These are phyloP conservation scores for Collichthys lucidus DNA, from an alignment of 2,113 vertebrate genomes.

Conservation along the genomic window DNA sequence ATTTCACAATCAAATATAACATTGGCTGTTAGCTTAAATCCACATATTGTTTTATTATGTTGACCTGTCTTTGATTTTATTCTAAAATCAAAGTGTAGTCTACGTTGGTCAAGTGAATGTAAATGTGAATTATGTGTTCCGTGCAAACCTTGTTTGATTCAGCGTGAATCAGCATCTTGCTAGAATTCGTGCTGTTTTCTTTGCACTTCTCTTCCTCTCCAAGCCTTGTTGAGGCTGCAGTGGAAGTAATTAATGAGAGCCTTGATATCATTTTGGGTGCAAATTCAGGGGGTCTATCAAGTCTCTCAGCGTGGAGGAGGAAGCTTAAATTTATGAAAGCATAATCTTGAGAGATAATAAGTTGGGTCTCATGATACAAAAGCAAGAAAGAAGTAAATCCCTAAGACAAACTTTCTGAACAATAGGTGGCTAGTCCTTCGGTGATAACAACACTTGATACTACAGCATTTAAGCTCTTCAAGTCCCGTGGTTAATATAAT, in stretches of 20 bases:
- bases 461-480: not conserved
- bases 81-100: not conserved
- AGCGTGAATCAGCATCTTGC: slow-evolving; percentile 19
- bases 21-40: too few relatives aligned
- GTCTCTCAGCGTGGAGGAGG: not conserved
- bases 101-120: too few relatives aligned
- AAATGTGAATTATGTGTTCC: not conserved
- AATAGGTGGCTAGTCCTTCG: not conserved
- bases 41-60: not conserved
- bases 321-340: slow-evolving; percentile 19
- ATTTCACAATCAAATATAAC: not conserved
- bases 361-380: not conserved
- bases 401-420: not conserved
- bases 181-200: not conserved
- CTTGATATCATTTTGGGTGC: slow-evolving; percentile 5
- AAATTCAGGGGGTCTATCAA: not conserved
- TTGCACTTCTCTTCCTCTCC: not conserved
- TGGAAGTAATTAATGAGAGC: slow-evolving; percentile 8
- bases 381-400: not conserved
- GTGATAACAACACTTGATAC: not conserved
- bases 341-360: slow-evolving; percentile 10
- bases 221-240: slow-evolving; percentile 6
- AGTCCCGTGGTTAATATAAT: not conserved
- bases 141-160: not conserved
- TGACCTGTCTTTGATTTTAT: not conserved